These are phyloP conservation scores for Perdita meconis DNA, from an alignment of 2,888 invertebrate genomes.

Conservation along the genomic window DNA sequence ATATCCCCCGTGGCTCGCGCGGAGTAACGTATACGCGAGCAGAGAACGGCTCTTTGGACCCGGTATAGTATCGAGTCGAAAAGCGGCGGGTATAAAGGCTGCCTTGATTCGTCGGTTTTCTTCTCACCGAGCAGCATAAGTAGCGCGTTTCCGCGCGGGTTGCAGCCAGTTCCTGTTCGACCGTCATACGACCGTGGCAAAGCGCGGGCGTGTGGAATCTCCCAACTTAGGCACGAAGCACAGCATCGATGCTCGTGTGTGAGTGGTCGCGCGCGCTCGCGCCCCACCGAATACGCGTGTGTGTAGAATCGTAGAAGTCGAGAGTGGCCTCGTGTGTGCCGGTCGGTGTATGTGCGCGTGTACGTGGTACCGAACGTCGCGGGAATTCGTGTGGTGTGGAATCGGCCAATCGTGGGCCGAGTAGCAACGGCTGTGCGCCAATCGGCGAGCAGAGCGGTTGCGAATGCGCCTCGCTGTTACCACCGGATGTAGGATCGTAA, in stretches of 20 bases:
- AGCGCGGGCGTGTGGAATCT: constrained; percentile 55
- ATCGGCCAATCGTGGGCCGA: constrained; percentile 61
- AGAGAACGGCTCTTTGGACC: constrained; percentile 54
- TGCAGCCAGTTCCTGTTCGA: constrained; percentile 78
- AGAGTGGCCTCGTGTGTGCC: constrained; percentile 50
- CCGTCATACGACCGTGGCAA: constrained; percentile 70
- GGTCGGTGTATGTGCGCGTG: constrained; percentile 29
- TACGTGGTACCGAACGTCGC: constrained; percentile 60
- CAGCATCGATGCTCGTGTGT: neutral
- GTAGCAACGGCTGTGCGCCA: constrained; percentile 63
- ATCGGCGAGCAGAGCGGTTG: constrained; percentile 59
- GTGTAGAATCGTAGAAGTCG: constrained; percentile 32
- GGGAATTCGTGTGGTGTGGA: constrained; percentile 60
- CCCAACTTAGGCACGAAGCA: constrained; percentile 33
- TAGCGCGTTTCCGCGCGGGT: constrained; percentile 78
- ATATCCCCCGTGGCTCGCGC: constrained; percentile 29
- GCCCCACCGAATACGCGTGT: constrained; percentile 29
- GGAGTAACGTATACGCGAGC: constrained; percentile 13
- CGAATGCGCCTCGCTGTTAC: constrained; percentile 74
- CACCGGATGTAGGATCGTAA: constrained; percentile 67
- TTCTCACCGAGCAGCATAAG: constrained; percentile 78
- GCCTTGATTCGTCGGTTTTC: constrained; percentile 61
- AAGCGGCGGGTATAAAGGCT: constrained; percentile 41
- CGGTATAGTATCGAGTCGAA: constrained; percentile 52
- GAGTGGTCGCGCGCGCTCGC: constrained; percentile 5